These are phyloP conservation scores for Dendrocincla fuliginosa DNA, from an alignment of 2,797 vertebrate genomes.

Conservation along the genomic window DNA sequence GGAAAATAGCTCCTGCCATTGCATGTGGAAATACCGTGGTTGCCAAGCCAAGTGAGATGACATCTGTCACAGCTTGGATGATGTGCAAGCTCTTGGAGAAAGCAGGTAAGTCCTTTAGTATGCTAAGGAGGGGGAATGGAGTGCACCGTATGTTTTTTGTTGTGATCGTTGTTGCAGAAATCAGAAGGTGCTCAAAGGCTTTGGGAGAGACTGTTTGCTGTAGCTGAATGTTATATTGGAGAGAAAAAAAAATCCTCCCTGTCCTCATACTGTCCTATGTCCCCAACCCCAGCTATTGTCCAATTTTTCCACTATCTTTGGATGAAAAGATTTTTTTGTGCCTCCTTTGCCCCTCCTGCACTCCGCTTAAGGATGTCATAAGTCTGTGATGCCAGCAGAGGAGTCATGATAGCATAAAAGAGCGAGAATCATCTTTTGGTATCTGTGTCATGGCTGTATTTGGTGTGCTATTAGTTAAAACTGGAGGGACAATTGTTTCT, in stretches of 20 bases:
- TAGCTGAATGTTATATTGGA: not conserved
- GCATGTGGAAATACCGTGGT: conserved; percentile 93
- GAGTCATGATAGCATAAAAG: not conserved
- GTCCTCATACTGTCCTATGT: not conserved
- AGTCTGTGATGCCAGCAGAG: not conserved
- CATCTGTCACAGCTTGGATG: conserved; percentile 97
- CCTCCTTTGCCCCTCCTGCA: not conserved
- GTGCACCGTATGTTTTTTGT: not conserved
- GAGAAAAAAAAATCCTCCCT: not conserved
- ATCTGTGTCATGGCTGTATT: not conserved
- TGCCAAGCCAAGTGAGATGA: conserved; percentile 98
- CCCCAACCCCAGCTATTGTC: not conserved
- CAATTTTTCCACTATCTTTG: not conserved
- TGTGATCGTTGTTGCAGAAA: not conserved
- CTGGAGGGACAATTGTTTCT: not conserved
- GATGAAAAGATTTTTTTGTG: not conserved
- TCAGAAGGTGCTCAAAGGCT: not conserved
- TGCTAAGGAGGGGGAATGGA: not conserved
- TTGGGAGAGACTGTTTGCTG: not conserved
- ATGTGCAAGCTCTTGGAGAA: conserved; percentile 90
- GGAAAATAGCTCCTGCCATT: conserved; percentile 96
- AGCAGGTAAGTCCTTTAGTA: conserved; percentile 79
- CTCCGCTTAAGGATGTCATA: not conserved
- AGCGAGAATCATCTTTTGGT: not conserved
- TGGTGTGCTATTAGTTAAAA: not conserved